phyloP scores from a whole-genome alignment of 2,888 invertebrate species.

The Ypsolopha scabrella region DNA sequence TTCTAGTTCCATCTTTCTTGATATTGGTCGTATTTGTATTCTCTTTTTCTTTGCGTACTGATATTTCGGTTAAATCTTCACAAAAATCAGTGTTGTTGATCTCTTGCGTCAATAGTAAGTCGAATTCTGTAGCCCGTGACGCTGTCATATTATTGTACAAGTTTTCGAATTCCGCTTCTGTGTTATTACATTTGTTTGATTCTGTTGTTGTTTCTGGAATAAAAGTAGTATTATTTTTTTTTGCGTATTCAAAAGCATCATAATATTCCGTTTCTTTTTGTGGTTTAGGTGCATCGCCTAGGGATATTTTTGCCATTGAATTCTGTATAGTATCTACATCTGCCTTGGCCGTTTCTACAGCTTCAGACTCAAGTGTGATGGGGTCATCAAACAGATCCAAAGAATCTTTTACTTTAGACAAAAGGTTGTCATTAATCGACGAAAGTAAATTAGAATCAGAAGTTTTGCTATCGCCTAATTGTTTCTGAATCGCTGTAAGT shows the following conservation, averaged over 20 bases:
- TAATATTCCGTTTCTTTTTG: not conserved
- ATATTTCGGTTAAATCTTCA: slow-evolving; percentile 3
- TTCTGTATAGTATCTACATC: slow-evolving; percentile 14
- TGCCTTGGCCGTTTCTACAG: too few relatives aligned
- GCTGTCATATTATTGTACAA: slow-evolving; percentile 43
- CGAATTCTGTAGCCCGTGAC: slow-evolving; percentile 50
- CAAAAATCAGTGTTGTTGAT: not conserved
- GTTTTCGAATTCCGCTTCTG: slow-evolving; percentile 48
- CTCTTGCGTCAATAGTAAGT: slow-evolving; percentile 31
- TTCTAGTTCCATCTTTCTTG: slow-evolving; percentile 11
- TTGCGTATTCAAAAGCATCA: not conserved
- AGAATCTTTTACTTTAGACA: slow-evolving; percentile 32
- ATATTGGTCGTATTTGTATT: slow-evolving; percentile 1
- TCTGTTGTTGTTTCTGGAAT: slow-evolving; percentile 7
- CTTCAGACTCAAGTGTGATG: slow-evolving; percentile 22
- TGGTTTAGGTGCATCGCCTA: slow-evolving; percentile 10
- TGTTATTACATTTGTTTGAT: slow-evolving; percentile 11
- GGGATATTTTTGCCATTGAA: slow-evolving; percentile 24
- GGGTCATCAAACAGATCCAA: slow-evolving; percentile 42
- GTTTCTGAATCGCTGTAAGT: slow-evolving; percentile 37
- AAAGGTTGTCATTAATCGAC: slow-evolving; percentile 20
- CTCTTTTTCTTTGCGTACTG: slow-evolving; percentile 9
- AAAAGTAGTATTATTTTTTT: slow-evolving; percentile 7
- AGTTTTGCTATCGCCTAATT: slow-evolving; percentile 39
- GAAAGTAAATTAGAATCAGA: slow-evolving; percentile 24